Percentiles rank a stretch among this genome's conserved stretches.
Conservation (phyloP, 1,140 invertebrate species). For the Drosophila grimshawi region DNA sequence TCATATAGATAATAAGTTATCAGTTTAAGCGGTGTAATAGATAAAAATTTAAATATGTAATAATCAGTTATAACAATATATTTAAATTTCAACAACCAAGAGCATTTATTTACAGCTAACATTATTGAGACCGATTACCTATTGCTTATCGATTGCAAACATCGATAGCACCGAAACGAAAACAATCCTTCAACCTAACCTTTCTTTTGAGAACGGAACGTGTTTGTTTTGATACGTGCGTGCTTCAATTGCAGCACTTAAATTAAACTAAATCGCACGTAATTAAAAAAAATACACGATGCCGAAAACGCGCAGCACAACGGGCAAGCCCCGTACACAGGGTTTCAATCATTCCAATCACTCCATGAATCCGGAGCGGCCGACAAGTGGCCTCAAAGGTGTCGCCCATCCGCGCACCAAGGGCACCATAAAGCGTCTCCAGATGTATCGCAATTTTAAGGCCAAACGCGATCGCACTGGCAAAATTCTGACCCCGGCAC, state of each 20-base stretch:
- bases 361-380: constrained; percentile 95
- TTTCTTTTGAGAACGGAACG: constrained; percentile 54
- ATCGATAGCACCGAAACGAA: constrained; percentile 16
- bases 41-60: too few relatives aligned
- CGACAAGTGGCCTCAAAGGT: constrained; percentile 91
- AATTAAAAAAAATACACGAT: constrained; percentile 84
- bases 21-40: too few relatives aligned
- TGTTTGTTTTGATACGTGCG: constrained; percentile 67
- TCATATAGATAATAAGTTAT: too few relatives aligned
- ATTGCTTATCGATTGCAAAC: not conserved
- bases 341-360: constrained; percentile 92
- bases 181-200: constrained; percentile 37
- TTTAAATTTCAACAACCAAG: too few relatives aligned
- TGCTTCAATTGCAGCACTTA: constrained; percentile 26
- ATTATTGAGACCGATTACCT: too few relatives aligned
- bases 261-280: constrained; percentile 10
- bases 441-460: constrained; percentile 99
- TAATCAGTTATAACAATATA: too few relatives aligned
- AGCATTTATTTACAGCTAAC: too few relatives aligned
- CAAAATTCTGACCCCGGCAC: constrained; percentile 96
- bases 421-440: constrained; percentile 96
- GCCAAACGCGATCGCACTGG: constrained; percentile 95
- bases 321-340: constrained; percentile 90
- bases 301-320: constrained; percentile 89
- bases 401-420: constrained; percentile 94